Conservation (phyloP, 2,797 vertebrate species). For the Lacerta bilineata region DNA sequence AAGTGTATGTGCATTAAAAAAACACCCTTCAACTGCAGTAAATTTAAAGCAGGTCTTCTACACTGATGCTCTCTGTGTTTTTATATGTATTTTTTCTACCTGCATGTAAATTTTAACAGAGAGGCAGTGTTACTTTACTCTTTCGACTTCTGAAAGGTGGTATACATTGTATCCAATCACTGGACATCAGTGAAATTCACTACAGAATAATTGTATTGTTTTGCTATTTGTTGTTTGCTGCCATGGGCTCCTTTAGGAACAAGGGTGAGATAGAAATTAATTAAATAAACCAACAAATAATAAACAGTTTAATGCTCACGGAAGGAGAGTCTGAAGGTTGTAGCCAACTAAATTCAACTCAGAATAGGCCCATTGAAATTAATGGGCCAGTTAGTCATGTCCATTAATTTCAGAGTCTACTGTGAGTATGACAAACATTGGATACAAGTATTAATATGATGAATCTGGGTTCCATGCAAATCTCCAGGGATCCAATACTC, state of each 20-base stretch:
- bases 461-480: not conserved
- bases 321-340: too few species aligned
- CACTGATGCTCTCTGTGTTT: not conserved
- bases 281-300: too few species aligned
- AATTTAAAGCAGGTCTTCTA: not conserved
- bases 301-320: too few species aligned
- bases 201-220: too few species aligned
- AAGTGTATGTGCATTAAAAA: not conserved
- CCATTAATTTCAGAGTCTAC: too few species aligned
- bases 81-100: not conserved
- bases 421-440: too few species aligned
- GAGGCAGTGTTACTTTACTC: not conserved
- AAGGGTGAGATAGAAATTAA: too few species aligned
- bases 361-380: too few species aligned
- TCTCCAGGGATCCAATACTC: not conserved
- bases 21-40: not conserved
- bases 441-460: not conserved
- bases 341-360: too few species aligned
- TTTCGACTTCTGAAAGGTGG: not conserved
- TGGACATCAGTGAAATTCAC: not conserved
- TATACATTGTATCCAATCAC: not conserved
- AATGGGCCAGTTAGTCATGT: too few species aligned
- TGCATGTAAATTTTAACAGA: not conserved
- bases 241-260: too few species aligned
- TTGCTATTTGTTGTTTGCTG: too few species aligned